Evolutionary conservation across 2,888 invertebrate species (phyloP).

Genomic region (Leptinotarsa haldemani): DNA sequence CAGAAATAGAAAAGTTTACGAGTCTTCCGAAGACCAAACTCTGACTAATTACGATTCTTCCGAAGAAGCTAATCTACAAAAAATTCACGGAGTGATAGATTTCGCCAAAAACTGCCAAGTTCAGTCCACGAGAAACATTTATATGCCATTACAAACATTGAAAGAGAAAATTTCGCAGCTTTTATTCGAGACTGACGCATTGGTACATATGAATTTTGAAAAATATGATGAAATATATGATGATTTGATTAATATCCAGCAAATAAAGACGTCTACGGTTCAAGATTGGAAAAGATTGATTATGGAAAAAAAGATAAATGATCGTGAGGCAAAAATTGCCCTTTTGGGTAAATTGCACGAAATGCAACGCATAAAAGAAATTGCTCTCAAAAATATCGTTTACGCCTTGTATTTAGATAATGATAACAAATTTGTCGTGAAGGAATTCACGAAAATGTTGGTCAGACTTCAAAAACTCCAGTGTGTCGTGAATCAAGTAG

Average conservation of each 20-base stretch:
- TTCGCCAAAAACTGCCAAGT: conserved; percentile 51
- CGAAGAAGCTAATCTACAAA: conserved; percentile 51
- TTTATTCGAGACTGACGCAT: conserved; percentile 56
- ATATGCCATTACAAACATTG: conserved; percentile 55
- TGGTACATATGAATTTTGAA: conserved; percentile 57
- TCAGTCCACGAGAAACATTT: conserved; percentile 33
- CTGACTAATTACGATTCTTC: conserved; percentile 41
- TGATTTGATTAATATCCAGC: conserved; percentile 57
- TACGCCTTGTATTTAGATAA: conserved; percentile 46
- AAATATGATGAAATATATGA: conserved; percentile 56
- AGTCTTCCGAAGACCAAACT: conserved; percentile 28
- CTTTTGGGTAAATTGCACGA: conserved; percentile 58
- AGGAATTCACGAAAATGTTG: conserved; percentile 56
- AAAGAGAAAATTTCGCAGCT: conserved; percentile 57
- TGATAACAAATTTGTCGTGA: conserved; percentile 54
- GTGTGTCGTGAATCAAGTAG: conserved; percentile 56
- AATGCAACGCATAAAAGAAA: conserved; percentile 56
- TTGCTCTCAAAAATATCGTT: conserved; percentile 49
- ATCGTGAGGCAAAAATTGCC: conserved; percentile 55
- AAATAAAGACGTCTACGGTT: conserved; percentile 55
- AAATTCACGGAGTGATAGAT: conserved; percentile 55
- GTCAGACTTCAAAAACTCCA: conserved; percentile 60
- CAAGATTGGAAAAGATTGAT: conserved; percentile 60
- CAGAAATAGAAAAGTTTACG: conserved; percentile 16
- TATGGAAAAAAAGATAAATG: conserved; percentile 53